Evolutionary conservation across 1,140 invertebrate species (phyloP), one percentile per base, ranked within the genome.

Genomic region (Euborellia annulipes): DNA sequence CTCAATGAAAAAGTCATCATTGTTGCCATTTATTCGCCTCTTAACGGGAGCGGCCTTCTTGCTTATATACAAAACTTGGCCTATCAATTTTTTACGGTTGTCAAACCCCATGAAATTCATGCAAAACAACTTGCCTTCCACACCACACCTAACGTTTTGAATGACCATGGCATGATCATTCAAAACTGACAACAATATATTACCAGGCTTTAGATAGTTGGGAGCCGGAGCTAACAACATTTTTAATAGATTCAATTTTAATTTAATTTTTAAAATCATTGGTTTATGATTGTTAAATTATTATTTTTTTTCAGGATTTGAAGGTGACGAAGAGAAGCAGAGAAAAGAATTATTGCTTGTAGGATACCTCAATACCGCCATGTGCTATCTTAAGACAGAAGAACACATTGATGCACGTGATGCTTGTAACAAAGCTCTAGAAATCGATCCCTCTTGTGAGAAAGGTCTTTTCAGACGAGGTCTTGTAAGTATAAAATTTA

Each of bases 381-480:
- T 96, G 40, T 90, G 85, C 55, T 75, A 85, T 57, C 63, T 95
- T 17, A 96, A 97, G 64, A 62, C 75, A 11, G 70, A 80, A n/a
- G 72, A 92, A 44, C 63, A 75, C 47, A 62, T 75, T 20, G 75
- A 85, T 48, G 86, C 83, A 1, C 77, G 76, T 48, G 71, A 81
- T 37, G 65, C 75, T 30, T 75, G 76, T 47, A 72, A 76, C 14
- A 76, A 78, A 53, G 88, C 78, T 3, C 59, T 96, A 2, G 72
- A 78, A 39, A 52, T 88, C 4, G 82, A 91, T 58, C 59, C 71
- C 0, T 72, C 76, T 7, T 95, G 87, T 66, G 80, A 86, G 3
- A 98, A 98, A 63, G 93, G 81, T 0, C 63, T 88, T 1, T 98
- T 91, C 58, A 73, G 94, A 55, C 68, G 85, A 51, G 94, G 88